These are phyloP conservation scores for Listronotus oregonensis DNA, from an alignment of 1,140 invertebrate genomes.

Conservation along the genomic window DNA sequence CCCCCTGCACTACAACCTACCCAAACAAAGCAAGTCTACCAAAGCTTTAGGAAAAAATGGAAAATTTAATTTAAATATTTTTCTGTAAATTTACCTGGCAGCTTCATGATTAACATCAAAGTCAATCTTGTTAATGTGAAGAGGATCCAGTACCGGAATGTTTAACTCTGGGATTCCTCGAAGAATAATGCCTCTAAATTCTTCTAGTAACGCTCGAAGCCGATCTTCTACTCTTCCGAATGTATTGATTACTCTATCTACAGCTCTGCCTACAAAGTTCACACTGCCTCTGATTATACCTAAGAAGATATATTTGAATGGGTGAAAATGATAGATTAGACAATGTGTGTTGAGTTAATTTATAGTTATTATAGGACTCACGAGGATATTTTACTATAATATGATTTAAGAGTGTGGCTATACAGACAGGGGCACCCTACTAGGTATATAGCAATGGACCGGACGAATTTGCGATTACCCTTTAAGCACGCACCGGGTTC, in stretches of 20 bases:
- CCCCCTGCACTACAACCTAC: too few species aligned
- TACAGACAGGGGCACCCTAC: too few species aligned
- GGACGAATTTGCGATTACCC: too few species aligned
- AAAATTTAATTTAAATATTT: not conserved
- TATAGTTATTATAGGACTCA: too few species aligned
- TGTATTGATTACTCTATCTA: slow-evolving; percentile 49
- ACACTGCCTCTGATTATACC: slow-evolving; percentile 50
- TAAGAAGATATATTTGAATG: slow-evolving; percentile 26
- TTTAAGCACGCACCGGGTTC: too few species aligned
- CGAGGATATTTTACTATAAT: too few species aligned
- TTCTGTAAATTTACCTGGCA: slow-evolving; percentile 39
- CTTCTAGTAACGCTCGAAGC: slow-evolving; percentile 48
- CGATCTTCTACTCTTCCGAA: slow-evolving; percentile 49
- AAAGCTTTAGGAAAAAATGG: too few species aligned
- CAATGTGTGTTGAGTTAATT: too few species aligned
- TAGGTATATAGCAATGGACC: too few species aligned
- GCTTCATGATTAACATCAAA: slow-evolving; percentile 52
- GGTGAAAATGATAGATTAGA: not conserved
- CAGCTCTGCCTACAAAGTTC: slow-evolving; percentile 44
- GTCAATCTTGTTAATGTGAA: slow-evolving; percentile 51
- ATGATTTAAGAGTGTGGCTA: too few species aligned
- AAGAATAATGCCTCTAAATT: slow-evolving; percentile 50
- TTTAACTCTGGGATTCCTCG: slow-evolving; percentile 53
- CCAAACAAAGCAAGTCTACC: too few species aligned
- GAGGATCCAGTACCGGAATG: slow-evolving; percentile 52